Evolutionary conservation across 2,797 vertebrate species (phyloP), one percentile per base, ranked within the genome.

Genomic region (Acipenser ruthenus): DNA sequence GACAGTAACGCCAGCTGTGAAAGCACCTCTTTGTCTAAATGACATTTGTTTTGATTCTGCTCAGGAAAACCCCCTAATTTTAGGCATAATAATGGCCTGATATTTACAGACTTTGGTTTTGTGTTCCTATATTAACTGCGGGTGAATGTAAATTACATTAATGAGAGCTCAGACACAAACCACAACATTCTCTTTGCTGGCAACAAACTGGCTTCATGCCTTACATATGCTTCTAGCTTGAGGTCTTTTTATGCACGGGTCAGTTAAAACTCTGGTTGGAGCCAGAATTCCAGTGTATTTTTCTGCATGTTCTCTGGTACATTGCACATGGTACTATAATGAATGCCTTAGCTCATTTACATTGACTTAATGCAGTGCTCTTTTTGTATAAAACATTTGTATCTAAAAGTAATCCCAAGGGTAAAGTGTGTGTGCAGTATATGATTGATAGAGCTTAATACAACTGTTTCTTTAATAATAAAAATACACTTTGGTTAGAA

Each of bases 41-140:
- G 67, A 73, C 49, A 56, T 82, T 82, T 83, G 78, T 80, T 85
- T 80, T 79, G 70, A 82, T 79, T 78, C 77, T 79, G 64, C 71
- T 68, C 72, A 76, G 75, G 79, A 70, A 69, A 64, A 66, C 63
- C 65, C 69, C 70, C 63, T 75, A 76, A 77, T 76, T 75, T 71
- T 67, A 47, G 13, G 67, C 75, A 75, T 63, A 70, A 79, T 82
- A 76, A 60, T 73, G 74, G 1, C 18, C 60, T 66, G 58, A 71
- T 75, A 72, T 78, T 81, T 78, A 67, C 72, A 72, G 75, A 70
- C 59, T 10, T 60, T 15, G 51, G 68, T 62, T 60, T 52, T 67
- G 63, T 71, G 69, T 80, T 82, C 72, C 71, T 75, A 65, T 70
- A 68, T 80, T 75, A 73, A 76, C 68, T 72, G 64, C 75, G 62